Base-by-base conservation (phyloP, 2,888 invertebrate genomes). In the Ypsolopha scabrella region DNA sequence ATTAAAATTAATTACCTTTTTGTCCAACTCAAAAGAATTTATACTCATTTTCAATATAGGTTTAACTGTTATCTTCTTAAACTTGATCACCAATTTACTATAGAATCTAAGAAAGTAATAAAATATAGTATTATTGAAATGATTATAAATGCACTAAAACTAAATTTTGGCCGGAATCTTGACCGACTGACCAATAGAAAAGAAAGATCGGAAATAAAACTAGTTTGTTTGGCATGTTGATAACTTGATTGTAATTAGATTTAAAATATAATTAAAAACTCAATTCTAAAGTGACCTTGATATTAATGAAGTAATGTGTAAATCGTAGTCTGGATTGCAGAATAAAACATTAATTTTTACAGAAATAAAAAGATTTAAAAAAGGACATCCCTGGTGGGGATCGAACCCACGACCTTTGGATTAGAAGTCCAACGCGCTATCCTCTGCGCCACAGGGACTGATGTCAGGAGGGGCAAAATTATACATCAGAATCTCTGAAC, bases 361-460 rank as follows among this genome's bases (percentile, higher is more conserved):
- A 41, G 24, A 44, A 62, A 59, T n/a, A n/a, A n/a, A 55, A 48
- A 46, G 8, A 58, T 48, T 37, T 49, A 46, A 44, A 48, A 48
- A 49, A 58, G 53, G 39, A 48, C 90, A 92, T 91, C 92, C 91
- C 91, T 91, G 90, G 91, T 90, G 91, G 91, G 92, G 91, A 92
- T 92, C 91, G 92, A 92, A 92, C 91, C 91, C 91, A 91, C 91
- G 92, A 92, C 92, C 92, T 92, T 92, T 92, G 92, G 92, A 92
- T 92, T 92, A 92, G 92, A 92, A 92, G 92, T 92, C 92, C 92
- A 92, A 92, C 92, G 92, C 92, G 92, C 91, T 92, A 91, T 92
- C 92, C 92, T 90, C 92, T 92, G 91, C 92, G 92, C 92, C 90
- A 92, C 90, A 91, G 91, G 91, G 92, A 92, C 92, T 54, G 7